These are phyloP conservation scores for Hanleya hanleyi DNA, from an alignment of 2,888 invertebrate genomes.

Conservation along the genomic window DNA sequence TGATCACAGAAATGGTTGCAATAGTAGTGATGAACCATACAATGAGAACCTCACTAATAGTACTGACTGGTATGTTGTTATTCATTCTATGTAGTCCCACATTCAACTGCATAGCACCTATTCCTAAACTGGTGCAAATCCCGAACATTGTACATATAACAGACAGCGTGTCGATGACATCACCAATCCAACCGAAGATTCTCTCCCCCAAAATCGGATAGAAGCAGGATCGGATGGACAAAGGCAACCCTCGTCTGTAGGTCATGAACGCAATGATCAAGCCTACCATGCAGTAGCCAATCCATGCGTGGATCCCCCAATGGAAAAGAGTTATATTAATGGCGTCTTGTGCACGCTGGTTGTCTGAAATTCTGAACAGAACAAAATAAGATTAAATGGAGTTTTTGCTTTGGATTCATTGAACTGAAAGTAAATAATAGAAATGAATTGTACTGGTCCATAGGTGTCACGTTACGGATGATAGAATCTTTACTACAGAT, in stretches of 20 bases:
- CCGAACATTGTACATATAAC: constrained; percentile 29
- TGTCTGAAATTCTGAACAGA: too few relatives aligned
- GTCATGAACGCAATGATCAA: constrained; percentile 21
- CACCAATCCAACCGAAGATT: constrained; percentile 20
- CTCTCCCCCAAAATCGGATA: constrained; percentile 25
- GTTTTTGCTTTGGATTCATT: too few relatives aligned
- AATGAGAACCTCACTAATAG: constrained; percentile 18
- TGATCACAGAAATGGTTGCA: constrained; percentile 24
- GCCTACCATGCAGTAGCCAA: constrained; percentile 21
- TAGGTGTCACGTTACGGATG: too few relatives aligned
- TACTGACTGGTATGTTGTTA: neutral
- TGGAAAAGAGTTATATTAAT: too few relatives aligned
- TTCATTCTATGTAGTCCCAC: constrained; percentile 14
- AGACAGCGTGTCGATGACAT: constrained; percentile 20
- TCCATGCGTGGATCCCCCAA: constrained; percentile 31
- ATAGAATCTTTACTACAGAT: too few relatives aligned
- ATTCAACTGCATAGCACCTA: constrained; percentile 22
- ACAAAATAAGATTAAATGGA: too few relatives aligned
- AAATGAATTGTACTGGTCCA: too few relatives aligned
- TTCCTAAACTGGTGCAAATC: constrained; percentile 20
- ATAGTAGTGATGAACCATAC: constrained; percentile 27
- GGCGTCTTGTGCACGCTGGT: constrained; percentile 22
- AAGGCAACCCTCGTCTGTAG: constrained; percentile 27
- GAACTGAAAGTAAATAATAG: too few relatives aligned
- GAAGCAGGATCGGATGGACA: constrained; percentile 24